Evolutionary conservation across 2,113 vertebrate species (phyloP).

Genomic region (Heptranchias perlo): DNA sequence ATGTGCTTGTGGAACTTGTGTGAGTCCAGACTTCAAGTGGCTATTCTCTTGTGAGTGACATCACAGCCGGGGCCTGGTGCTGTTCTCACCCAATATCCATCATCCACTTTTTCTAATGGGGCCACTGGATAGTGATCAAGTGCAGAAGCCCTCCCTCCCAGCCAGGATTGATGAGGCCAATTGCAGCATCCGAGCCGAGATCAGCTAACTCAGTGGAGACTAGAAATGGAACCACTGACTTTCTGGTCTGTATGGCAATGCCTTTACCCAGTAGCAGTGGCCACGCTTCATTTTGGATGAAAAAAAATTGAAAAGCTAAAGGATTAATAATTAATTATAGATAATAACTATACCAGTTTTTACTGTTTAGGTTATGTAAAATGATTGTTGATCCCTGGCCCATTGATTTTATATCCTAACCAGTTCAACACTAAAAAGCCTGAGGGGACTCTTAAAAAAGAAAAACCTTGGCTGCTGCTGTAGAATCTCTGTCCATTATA

Average conservation of each 20-base stretch:
- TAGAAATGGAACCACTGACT: neutral
- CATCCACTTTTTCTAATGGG: neutral
- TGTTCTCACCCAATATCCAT: neutral
- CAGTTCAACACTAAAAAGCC: slow-evolving; percentile 29
- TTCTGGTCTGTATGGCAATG: neutral
- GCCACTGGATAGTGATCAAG: neutral
- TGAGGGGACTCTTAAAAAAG: slow-evolving; percentile 25
- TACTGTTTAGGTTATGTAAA: neutral
- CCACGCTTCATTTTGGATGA: neutral
- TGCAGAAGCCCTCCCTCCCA: neutral
- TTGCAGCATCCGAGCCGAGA: neutral
- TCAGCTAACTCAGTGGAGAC: neutral
- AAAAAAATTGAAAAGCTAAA: neutral
- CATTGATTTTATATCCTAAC: slow-evolving; percentile 35
- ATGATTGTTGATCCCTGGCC: slow-evolving; percentile 33
- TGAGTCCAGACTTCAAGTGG: neutral
- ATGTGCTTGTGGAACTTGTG: neutral
- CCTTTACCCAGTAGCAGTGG: neutral
- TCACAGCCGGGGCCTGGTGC: neutral
- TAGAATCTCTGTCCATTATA: slow-evolving; percentile 36
- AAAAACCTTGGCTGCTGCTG: slow-evolving; percentile 35
- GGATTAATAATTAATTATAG: slow-evolving; percentile 20
- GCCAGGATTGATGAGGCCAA: neutral
- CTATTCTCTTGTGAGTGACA: neutral
- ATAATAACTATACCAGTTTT: slow-evolving; percentile 25